A percentile compares a stretch with the other conserved stretches of the same genome.
Evolutionary conservation across 1,140 invertebrate species (phyloP).

Genomic region (Neodiprion pinetum): DNA sequence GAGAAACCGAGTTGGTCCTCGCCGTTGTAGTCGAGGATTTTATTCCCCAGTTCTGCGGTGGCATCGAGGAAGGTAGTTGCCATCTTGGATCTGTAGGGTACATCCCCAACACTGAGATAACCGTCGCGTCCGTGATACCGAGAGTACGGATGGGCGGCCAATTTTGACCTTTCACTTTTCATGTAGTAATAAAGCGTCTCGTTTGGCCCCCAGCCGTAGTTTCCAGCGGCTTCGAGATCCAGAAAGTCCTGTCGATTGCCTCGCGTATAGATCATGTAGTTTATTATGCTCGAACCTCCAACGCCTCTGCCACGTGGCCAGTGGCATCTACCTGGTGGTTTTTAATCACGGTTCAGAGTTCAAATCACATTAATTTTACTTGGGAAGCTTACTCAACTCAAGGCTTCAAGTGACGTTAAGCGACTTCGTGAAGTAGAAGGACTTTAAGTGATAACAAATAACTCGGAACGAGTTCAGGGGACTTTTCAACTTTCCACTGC

Average conservation of each 20-base stretch:
- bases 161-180: conserved; percentile 65
- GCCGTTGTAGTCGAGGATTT: conserved; percentile 71
- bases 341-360: too few species aligned
- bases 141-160: conserved; percentile 56
- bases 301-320: conserved; percentile 70
- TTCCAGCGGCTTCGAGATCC: conserved; percentile 73
- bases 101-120: conserved; percentile 62
- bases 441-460: too few species aligned
- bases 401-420: too few species aligned
- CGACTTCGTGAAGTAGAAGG: too few species aligned
- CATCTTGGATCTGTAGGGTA: conserved; percentile 63
- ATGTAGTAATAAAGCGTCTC: conserved; percentile 75
- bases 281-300: conserved; percentile 81
- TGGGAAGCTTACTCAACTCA: too few species aligned
- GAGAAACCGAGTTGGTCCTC: conserved; percentile 67
- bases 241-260: conserved; percentile 81
- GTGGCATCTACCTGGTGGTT: conserved; percentile 52
- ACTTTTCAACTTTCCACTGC: too few species aligned
- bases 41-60: conserved; percentile 66
- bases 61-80: conserved; percentile 69
- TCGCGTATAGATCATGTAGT: conserved; percentile 89
- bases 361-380: too few species aligned
- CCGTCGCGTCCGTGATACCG: conserved; percentile 66
- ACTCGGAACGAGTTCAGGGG: too few species aligned
- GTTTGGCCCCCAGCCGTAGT: conserved; percentile 64